Base-by-base conservation (phyloP, 2,888 invertebrate species). In the Dynastes hyllus region DNA sequence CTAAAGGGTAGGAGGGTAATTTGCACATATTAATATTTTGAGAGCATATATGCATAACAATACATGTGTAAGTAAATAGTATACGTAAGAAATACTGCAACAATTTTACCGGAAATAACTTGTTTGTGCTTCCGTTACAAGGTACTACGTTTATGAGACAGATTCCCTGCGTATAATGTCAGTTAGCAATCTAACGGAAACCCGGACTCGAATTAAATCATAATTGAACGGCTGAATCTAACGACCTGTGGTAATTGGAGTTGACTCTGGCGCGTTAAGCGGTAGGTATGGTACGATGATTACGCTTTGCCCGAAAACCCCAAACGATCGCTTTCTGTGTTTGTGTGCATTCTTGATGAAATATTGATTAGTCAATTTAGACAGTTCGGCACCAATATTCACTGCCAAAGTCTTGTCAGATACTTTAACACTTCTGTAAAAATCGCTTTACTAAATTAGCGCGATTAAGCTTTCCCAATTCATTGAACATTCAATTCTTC, bases 271-370 rank as follows among this genome's bases (percentile, higher is more conserved):
- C 58, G 22, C 40, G 22, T 58, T 73, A 40, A 61, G 40, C 63
- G 53, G 29, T 58, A 77, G 63, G 58, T 73, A 71, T 61, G 73
- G 40, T 13, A 37, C 22, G 73, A 58, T 73, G 58, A 73, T 73
- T 73, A 73, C 58, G 37, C 32, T 27, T 40, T n/a, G 16, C 58
- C 51, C 27, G 51, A 29, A 51, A 51, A 69, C 27, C 69, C 29
- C 55, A 22, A 69, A 40, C 58, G 69, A 53, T 67, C 63, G 53
- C 27, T 29, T 51, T 71, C 40, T 22, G 32, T 77, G 80, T 80
- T 80, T 81, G 58, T 79, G 81, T 83, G 83, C 81, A 84, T 84
- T 81, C 83, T 82, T 83, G 82, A 84, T 83, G 82, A 81, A 82
- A 79, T 84, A 84, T 84, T 80, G 84, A 84, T 84, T 80, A 80